These are phyloP conservation scores for Aradus depressus DNA, from an alignment of 2,888 invertebrate genomes.

Conservation along the genomic window DNA sequence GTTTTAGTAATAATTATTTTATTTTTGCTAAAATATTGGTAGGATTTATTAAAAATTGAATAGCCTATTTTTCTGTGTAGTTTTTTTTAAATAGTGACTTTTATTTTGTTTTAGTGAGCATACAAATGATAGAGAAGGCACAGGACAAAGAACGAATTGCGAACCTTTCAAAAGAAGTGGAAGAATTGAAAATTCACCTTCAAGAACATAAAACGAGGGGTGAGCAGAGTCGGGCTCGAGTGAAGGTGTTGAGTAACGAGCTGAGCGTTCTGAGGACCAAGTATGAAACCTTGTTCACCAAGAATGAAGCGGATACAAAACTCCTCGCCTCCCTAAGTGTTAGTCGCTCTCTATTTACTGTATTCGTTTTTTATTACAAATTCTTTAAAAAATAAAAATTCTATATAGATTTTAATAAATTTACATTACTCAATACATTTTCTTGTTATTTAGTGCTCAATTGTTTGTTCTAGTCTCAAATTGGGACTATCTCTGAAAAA, in stretches of 20 bases:
- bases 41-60: background rate
- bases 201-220: constrained; percentile 50
- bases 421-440: background rate
- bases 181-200: constrained; percentile 43
- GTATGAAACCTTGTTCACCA: constrained; percentile 48
- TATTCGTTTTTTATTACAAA: background rate
- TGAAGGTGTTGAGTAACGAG: constrained; percentile 56
- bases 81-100: background rate
- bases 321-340: constrained; percentile 46
- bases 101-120: constrained; percentile 13
- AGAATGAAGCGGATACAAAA: constrained; percentile 51
- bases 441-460: background rate
- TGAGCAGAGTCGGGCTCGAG: constrained; percentile 55
- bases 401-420: no score
- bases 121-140: constrained; percentile 21
- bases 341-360: constrained; percentile 6
- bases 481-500: constrained; percentile 23
- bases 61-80: background rate
- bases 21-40: background rate
- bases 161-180: constrained; percentile 47
- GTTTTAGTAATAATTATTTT: background rate
- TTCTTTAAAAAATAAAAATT: no score
- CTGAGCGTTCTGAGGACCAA: constrained; percentile 46
- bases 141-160: constrained; percentile 38
- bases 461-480: constrained; percentile 19